Evolutionary conservation across 2,797 vertebrate species (phyloP), one percentile per base, ranked within the genome.

Genomic region (Sternarchorhynchus goeldii): DNA sequence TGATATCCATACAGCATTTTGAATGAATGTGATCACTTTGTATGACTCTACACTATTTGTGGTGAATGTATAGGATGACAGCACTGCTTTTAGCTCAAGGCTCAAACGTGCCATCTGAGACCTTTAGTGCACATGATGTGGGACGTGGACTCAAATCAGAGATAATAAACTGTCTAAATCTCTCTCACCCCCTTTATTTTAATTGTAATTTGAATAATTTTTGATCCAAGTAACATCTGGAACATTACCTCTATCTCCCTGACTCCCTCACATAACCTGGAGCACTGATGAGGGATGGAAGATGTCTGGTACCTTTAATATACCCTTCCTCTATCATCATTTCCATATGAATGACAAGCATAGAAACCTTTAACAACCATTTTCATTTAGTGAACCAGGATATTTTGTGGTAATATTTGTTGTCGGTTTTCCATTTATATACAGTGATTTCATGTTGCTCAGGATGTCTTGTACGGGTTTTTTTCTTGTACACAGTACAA

Each of bases 61-160:
- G 50, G 36, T 75, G 20, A 41, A 50, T 57, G 12, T 76, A 59
- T 75, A 50, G 68, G 4, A 71, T 34, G 21, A 29, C 53, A 74
- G 74, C 73, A 77, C 36, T 81, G 66, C 63, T 39, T 55, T 72
- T 73, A 62, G 73, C 74, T 73, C 36, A 59, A 81, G 64, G 69
- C 74, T 70, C 58, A 64, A 77, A 73, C 62, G 59, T 67, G 63
- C 41, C 65, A 79, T 59, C 73, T 81, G 76, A 59, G 79, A 59
- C 70, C 65, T 79, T 78, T 73, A 60, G 71, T 58, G 72, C n/a
- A 60, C 21, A 69, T 70, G 76, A 58, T 70, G 50, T 17, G 70
- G 53, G 59, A 63, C 20, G 70, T 59, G 29, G 50, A 65, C 56
- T 83, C 76, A 66, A 78, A 75, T 63, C 63, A 65, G 45, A 73